phyloP scores from a whole-genome alignment of 2,888 invertebrate species.

The Lottia scabra region DNA sequence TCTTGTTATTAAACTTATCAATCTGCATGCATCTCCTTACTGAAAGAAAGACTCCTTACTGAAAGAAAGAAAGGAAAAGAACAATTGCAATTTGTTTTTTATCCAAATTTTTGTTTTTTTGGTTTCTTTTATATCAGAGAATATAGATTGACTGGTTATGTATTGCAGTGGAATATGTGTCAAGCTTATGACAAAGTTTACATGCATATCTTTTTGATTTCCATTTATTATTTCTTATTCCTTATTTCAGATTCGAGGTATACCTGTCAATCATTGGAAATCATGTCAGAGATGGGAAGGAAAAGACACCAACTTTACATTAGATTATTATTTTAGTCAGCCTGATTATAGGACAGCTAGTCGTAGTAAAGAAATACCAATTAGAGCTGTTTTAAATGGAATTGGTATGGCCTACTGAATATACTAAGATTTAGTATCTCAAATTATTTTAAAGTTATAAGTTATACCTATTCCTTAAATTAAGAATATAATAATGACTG shows the following conservation, averaged over 20 bases:
- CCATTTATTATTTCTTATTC: neutral
- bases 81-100: too few species aligned
- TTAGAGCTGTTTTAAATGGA: slow-evolving; percentile 41
- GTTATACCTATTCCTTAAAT: too few species aligned
- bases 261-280: slow-evolving; percentile 33
- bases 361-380: slow-evolving; percentile 29
- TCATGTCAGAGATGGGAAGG: slow-evolving; percentile 26
- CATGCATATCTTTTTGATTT: neutral
- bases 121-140: too few species aligned
- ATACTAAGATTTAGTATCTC: neutral
- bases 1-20: too few species aligned
- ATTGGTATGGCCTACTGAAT: slow-evolving; percentile 26
- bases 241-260: slow-evolving; percentile 27
- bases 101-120: too few species aligned
- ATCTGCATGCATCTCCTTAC: too few species aligned
- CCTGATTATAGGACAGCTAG: slow-evolving; percentile 22
- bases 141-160: too few species aligned
- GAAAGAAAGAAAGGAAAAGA: too few species aligned
- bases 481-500: too few species aligned
- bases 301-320: slow-evolving; percentile 23
- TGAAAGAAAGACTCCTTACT: too few species aligned
- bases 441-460: neutral
- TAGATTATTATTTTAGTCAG: slow-evolving; percentile 36
- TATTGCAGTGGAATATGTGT: too few species aligned
- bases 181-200: too few species aligned